Percentiles rank a stretch among this genome's conserved stretches.
Evolutionary conservation across 2,888 invertebrate genomes (phyloP).

Genomic region (Molorchus minor): DNA sequence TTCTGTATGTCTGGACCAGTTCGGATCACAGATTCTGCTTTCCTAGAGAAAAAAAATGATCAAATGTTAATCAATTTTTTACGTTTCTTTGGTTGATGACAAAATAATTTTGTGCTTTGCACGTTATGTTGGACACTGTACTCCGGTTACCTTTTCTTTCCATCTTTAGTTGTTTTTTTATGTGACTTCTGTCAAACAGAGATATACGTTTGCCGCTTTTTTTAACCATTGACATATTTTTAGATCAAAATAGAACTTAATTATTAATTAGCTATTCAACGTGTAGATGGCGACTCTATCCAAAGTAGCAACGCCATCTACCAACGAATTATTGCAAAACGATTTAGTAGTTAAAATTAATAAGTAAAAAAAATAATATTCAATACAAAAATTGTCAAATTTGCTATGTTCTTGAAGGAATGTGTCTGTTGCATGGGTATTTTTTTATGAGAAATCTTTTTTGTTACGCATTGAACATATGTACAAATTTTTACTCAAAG

Average conservation of each 20-base stretch:
- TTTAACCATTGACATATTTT: constrained; percentile 10
- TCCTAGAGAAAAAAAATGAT: constrained; percentile 17
- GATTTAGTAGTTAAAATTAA: neutral
- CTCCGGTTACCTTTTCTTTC: constrained; percentile 27
- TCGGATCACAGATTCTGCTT: constrained; percentile 31
- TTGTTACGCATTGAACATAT: neutral
- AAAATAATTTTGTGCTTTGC: constrained; percentile 35
- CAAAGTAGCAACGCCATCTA: too few relatives aligned
- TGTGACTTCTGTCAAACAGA: constrained; percentile 48
- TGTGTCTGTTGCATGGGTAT: constrained; percentile 41
- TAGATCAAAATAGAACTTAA: neutral
- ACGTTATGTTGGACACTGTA: constrained; percentile 31
- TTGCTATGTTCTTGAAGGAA: too few relatives aligned
- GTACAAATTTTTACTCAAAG: neutral
- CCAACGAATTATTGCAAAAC: too few relatives aligned
- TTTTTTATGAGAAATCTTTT: constrained; percentile 34
- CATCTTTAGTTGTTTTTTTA: constrained; percentile 45
- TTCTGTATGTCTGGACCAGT: constrained; percentile 25
- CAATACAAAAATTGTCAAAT: too few relatives aligned
- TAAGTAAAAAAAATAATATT: constrained; percentile 34
- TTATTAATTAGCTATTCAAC: neutral
- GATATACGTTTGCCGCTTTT: constrained; percentile 28
- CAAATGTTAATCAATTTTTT: constrained; percentile 19
- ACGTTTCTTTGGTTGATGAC: constrained; percentile 37
- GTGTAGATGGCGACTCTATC: neutral